phyloP scores from a whole-genome alignment of 2,797 vertebrate genomes.

The Cossypha caffra region DNA sequence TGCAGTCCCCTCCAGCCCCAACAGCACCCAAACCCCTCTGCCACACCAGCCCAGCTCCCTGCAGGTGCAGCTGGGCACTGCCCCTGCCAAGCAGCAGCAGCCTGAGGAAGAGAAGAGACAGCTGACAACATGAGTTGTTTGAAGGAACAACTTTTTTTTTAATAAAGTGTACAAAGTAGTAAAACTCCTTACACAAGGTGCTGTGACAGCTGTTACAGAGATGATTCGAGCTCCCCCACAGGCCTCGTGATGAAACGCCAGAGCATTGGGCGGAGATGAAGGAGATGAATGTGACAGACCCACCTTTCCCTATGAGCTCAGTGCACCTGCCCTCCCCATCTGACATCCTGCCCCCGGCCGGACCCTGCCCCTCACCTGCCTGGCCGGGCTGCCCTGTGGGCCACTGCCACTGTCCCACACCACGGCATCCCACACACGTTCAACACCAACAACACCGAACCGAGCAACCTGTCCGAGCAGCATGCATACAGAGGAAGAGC shows the following conservation, averaged over 20 bases:
- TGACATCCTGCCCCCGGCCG: background rate
- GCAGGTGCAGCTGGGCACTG: fast-evolving
- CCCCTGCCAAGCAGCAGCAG: background rate
- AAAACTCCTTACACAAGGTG: conserved; percentile 56
- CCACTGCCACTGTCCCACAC: conserved; percentile 48
- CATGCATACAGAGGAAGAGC: conserved; percentile 76
- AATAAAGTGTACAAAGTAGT: conserved; percentile 73
- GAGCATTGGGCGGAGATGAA: conserved; percentile 12
- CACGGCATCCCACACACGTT: conserved; percentile 63
- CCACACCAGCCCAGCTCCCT: background rate
- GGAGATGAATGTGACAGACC: conserved; percentile 37
- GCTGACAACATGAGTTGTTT: background rate
- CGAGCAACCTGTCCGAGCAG: conserved; percentile 72
- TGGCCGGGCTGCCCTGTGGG: background rate
- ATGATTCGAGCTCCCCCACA: background rate
- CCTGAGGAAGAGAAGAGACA: background rate
- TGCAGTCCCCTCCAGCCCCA: background rate
- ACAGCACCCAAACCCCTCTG: background rate
- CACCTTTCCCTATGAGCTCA: conserved; percentile 10
- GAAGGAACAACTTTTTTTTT: conserved; percentile 58
- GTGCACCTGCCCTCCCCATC: background rate
- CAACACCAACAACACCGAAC: conserved; percentile 72
- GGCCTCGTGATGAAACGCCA: background rate
- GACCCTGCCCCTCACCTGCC: background rate
- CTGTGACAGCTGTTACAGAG: conserved; percentile 54